Conservation (phyloP, 37 sponge, comb jelly and placozoan genomes). For the Trichoplax adhaerens region DNA sequence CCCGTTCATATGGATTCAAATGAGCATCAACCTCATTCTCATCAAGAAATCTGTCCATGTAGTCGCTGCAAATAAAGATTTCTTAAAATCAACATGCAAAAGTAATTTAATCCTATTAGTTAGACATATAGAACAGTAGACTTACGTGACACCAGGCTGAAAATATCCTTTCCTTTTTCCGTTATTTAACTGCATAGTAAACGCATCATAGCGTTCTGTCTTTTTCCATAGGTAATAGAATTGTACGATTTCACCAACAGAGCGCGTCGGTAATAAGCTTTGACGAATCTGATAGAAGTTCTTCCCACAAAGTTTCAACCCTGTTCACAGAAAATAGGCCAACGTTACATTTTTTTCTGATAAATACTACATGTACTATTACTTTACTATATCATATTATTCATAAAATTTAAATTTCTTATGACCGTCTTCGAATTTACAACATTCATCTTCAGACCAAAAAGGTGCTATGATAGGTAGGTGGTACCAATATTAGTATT, state of each 20-base stretch:
- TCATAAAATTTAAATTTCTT: too few species aligned
- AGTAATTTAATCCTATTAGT: neutral
- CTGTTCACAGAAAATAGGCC: neutral
- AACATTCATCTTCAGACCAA: too few species aligned
- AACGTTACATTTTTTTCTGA: too few species aligned
- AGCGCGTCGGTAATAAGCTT: constrained; percentile 26
- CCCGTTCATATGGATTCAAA: too few species aligned
- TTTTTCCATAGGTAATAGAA: constrained; percentile 97
- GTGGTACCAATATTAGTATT: too few species aligned
- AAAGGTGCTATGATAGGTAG: too few species aligned
- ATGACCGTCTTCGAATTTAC: too few species aligned
- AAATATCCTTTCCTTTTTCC: constrained; percentile 23
- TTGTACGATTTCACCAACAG: constrained; percentile 73
- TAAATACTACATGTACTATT: too few species aligned
- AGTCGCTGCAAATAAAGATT: constrained; percentile 13
- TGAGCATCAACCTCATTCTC: constrained; percentile 9
- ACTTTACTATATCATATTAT: too few species aligned
- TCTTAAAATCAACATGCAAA: neutral
- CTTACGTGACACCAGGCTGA: constrained; percentile 47
- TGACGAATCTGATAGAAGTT: constrained; percentile 9
- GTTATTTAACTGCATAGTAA: constrained; percentile 16
- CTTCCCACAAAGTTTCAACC: constrained; percentile 10
- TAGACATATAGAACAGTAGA: neutral
- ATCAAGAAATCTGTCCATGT: constrained; percentile 33
- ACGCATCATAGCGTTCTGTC: constrained; percentile 55